Evolutionary conservation across 2,113 vertebrate species (phyloP), one percentile per base, ranked within the genome.

Genomic region (Aspiorhynchus laticeps): DNA sequence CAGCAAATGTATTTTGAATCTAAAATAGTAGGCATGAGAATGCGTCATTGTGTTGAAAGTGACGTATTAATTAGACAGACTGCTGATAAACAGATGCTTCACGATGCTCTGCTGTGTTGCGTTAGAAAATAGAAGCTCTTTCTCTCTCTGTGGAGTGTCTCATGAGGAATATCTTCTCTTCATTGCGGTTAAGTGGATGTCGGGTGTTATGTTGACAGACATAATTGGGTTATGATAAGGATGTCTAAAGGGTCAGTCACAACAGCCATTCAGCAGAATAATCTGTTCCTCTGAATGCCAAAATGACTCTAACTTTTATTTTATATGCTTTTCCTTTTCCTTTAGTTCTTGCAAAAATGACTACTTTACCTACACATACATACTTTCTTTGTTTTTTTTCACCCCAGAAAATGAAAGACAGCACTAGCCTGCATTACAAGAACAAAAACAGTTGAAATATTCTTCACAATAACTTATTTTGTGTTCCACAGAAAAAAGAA

Each of bases 151-250:
- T 81, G 10, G 48, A 19, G 59, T 31, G 41, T 46, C 75, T 48
- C 43, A 9, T 19, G n/a, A 21, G 61, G 26, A 48, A 5, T 7
- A 31, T 65, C 3, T 46, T 46, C 24, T 46, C 4, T 69, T 48
- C 41, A 82, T 26, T 71, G 21, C 3, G n/a, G 80, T 67, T 61
- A 19, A 85, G 84, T 88, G 79, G 87, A 71, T 81, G 86, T 61
- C 87, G 85, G 83, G 82, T 90, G 87, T 90, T n/a, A 38, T n/a
- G 38, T 41, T 76, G 87, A 76, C 65, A 71, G 56, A 41, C 38
- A 85, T 43, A 84, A 77, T 67, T 36, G 80, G 61, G 38, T 71
- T 65, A 63, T 67, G 21, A 43, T 87, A 74, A 71, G 65, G 15
- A 46, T 51, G 3, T 79, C 38, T 86, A 65, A 74, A 86, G 19